Evolutionary conservation across 2,888 invertebrate species (phyloP).

Genomic region (Panopea generosa): DNA sequence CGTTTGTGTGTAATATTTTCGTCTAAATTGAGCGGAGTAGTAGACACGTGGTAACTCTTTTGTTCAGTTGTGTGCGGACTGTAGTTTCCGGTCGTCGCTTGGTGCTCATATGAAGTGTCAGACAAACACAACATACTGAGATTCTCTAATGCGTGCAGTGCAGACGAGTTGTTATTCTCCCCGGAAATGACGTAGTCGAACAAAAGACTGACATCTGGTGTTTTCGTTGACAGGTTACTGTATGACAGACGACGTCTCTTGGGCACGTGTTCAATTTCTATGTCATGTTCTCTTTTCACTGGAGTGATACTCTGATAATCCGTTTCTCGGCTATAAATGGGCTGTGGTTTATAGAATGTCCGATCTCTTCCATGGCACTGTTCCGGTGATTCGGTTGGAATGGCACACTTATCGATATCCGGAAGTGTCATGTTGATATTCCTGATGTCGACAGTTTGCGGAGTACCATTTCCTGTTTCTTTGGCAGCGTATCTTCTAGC

Average conservation of each 20-base stretch:
- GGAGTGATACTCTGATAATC: too few relatives aligned
- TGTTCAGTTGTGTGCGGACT: too few relatives aligned
- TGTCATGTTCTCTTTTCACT: not conserved
- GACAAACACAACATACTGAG: constrained; percentile 8
- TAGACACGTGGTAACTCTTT: too few relatives aligned
- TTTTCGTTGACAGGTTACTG: not conserved
- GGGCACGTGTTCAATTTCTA: not conserved
- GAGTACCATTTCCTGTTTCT: not conserved
- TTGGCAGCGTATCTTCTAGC: not conserved
- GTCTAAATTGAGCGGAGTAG: too few relatives aligned
- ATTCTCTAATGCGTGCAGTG: constrained; percentile 7
- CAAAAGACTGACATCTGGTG: not conserved
- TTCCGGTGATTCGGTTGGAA: constrained; percentile 17
- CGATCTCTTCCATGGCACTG: constrained; percentile 10
- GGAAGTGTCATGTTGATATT: constrained; percentile 29
- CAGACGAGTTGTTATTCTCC: not conserved
- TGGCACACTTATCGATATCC: constrained; percentile 9
- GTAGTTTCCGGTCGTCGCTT: too few relatives aligned
- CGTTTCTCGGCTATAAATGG: not conserved
- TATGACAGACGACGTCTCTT: not conserved
- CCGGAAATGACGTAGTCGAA: not conserved
- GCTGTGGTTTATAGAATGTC: not conserved
- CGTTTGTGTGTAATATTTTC: too few relatives aligned
- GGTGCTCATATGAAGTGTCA: too few relatives aligned
- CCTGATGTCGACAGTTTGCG: too few relatives aligned